These are phyloP conservation scores for Drosophila lacertosa DNA, from an alignment of 1,140 invertebrate species.

Conservation along the genomic window DNA sequence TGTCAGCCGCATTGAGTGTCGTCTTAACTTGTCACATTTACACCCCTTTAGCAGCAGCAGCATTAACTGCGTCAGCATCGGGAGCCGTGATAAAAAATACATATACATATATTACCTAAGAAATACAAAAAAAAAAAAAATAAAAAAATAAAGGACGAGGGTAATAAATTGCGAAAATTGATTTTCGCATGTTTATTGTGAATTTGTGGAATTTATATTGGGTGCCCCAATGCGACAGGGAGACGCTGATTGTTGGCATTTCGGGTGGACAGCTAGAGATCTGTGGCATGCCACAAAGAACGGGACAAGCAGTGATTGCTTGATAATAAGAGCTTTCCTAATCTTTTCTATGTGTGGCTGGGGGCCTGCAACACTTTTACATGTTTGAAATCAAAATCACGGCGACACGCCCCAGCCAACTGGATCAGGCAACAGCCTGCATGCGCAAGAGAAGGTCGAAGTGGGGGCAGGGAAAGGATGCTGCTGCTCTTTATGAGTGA, in stretches of 20 bases:
- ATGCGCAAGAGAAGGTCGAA: too few species aligned
- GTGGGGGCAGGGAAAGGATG: neutral
- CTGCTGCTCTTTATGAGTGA: constrained; percentile 62
- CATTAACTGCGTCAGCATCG: too few species aligned
- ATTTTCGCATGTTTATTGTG: constrained; percentile 78
- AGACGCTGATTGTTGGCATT: constrained; percentile 9
- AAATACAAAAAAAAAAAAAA: too few species aligned
- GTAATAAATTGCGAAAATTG: constrained; percentile 76
- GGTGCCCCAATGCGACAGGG: constrained; percentile 63
- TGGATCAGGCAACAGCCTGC: neutral
- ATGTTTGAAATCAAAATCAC: constrained; percentile 54
- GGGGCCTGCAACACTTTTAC: constrained; percentile 20
- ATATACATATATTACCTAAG: neutral
- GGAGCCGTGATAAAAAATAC: constrained; percentile 52
- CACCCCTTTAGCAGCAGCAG: constrained; percentile 66
- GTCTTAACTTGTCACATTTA: constrained; percentile 78
- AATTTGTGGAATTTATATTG: constrained; percentile 80
- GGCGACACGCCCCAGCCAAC: constrained; percentile 32
- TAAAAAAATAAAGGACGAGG: constrained; percentile 39
- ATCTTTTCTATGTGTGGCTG: too few species aligned
- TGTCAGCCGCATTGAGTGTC: constrained; percentile 72
- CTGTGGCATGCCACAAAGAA: constrained; percentile 13
- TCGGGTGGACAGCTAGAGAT: neutral
- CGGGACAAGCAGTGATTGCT: too few species aligned
- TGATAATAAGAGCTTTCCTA: too few species aligned